Base-by-base conservation (phyloP, 2,797 vertebrate species). In the Allobates femoralis region DNA sequence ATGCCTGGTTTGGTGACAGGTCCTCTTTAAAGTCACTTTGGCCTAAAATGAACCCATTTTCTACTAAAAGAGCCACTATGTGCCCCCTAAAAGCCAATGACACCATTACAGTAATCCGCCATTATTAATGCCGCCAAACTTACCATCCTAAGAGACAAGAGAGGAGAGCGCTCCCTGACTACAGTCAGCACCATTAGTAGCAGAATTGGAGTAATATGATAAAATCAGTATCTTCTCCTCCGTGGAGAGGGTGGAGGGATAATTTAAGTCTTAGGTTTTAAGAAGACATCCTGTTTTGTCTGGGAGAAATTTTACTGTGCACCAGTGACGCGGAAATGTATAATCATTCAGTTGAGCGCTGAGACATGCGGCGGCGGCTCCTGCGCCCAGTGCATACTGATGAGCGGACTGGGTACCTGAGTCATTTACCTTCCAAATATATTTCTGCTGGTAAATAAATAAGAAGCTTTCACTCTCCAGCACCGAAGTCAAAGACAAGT, bases 261-360 rank as follows among this genome's bases (percentile, higher is more conserved):
- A 41, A 79, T 79, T 81, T 53, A 67, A 53, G 67, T 4, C 2
- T 28, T 2, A 81, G 46, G 12, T 53, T 69, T 67, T 81, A 81
- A n/a, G 79, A 81, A 81, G 79, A 81, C 79, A 55, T 81, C 62
- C 64, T 69, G 62, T 67, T 81, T 81, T 81, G 62, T 81, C 62
- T 81, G 79, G 41, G 56, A 77, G 58, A 77, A 66, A 34, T 84
- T 62, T 84, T 53, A 76, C 14, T 11, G 26, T 67, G 83, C 56
- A 28, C 41, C 82, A 84, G 41, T 74, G 58, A 77, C 37, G 74
- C 71, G 55, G 41, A 76, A 84, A 74, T 30, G 56, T 84, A 62
- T 74, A 77, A 84, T 77, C 73, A 64, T 66, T 84, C 73, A n/a
- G 73, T 67, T 32, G 56, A 34, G 71, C 26, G 58, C 51, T 84